Evolutionary conservation across 2,113 vertebrate genomes (phyloP).

Genomic region (Mesembrinibis cayennensis): DNA sequence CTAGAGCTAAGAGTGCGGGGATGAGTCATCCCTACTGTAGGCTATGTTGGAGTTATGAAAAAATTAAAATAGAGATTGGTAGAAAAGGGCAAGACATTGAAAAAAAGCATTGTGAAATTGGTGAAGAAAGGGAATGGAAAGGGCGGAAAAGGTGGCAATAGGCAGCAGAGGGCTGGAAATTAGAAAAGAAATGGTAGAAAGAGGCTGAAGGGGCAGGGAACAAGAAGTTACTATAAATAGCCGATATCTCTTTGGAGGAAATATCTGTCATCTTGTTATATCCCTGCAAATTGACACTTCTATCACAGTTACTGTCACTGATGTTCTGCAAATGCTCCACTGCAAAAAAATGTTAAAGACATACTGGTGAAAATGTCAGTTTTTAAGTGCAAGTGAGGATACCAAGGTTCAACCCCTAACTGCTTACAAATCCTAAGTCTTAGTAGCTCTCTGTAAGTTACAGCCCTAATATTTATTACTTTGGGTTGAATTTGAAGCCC

Average conservation of each 20-base stretch:
- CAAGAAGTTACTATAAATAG: conserved; percentile 7
- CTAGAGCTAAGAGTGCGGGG: not conserved
- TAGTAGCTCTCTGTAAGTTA: not conserved
- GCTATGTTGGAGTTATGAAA: not conserved
- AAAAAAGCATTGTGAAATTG: not conserved
- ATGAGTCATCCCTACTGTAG: not conserved
- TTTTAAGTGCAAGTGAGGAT: not conserved
- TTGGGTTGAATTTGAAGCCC: not conserved
- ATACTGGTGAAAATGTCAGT: not conserved
- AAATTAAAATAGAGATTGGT: not conserved
- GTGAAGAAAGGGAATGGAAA: not conserved
- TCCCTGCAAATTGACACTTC: conserved; percentile 35
- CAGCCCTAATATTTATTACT: not conserved
- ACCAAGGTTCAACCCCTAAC: not conserved
- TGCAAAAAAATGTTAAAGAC: conserved; percentile 20
- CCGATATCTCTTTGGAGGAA: not conserved
- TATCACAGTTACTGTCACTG: conserved; percentile 19
- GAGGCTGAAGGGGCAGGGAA: not conserved
- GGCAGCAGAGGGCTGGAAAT: not conserved
- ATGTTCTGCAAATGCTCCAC: conserved; percentile 24
- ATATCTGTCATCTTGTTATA: conserved; percentile 38
- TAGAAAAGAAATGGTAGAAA: not conserved
- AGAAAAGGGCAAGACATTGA: not conserved
- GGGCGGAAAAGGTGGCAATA: not conserved
- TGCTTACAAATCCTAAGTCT: not conserved